These are phyloP conservation scores for Hemithea aestivaria DNA, from an alignment of 2,888 invertebrate genomes.

Conservation along the genomic window DNA sequence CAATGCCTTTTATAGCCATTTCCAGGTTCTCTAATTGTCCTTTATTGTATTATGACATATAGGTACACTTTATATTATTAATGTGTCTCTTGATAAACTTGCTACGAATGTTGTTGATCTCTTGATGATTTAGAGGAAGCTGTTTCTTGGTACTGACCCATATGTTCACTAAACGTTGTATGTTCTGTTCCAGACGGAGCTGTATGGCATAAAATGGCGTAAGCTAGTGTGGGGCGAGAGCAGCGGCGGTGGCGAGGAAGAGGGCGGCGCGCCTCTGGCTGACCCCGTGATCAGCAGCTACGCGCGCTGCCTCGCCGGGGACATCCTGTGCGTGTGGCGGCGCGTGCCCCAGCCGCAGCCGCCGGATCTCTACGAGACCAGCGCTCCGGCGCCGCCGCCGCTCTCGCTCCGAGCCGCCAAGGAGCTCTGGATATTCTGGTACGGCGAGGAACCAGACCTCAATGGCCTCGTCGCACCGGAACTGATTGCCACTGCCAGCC, in stretches of 20 bases:
- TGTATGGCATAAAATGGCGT: constrained; percentile 99
- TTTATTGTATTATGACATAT: too few species aligned
- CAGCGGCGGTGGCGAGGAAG: constrained; percentile 68
- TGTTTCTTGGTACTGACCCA: too few species aligned
- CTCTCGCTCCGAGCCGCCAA: constrained; percentile 92
- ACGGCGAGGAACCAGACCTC: constrained; percentile 97
- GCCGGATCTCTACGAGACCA: constrained; percentile 71
- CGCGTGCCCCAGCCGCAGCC: constrained; percentile 83
- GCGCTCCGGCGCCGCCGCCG: constrained; percentile 80
- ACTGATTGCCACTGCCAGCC: constrained; percentile 88
- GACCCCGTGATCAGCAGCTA: constrained; percentile 95
- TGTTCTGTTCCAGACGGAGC: constrained; percentile 91
- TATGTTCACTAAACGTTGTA: constrained; percentile 16
- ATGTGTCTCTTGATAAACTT: too few species aligned
- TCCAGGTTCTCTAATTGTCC: constrained; percentile 36
- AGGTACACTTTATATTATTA: too few species aligned
- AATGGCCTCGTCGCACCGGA: constrained; percentile 90
- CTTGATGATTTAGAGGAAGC: too few species aligned
- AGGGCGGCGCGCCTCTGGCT: constrained; percentile 85
- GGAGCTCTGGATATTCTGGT: constrained; percentile 99
- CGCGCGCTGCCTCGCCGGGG: constrained; percentile 93
- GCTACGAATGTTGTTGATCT: too few species aligned
- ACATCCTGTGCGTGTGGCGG: constrained; percentile 99
- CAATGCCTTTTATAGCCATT: constrained; percentile 49
- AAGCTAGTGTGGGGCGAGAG: constrained; percentile 92